Evolutionary conservation across 2,113 vertebrate species (phyloP), one percentile per base, ranked within the genome.

Genomic region (Pseudopodoces humilis): DNA sequence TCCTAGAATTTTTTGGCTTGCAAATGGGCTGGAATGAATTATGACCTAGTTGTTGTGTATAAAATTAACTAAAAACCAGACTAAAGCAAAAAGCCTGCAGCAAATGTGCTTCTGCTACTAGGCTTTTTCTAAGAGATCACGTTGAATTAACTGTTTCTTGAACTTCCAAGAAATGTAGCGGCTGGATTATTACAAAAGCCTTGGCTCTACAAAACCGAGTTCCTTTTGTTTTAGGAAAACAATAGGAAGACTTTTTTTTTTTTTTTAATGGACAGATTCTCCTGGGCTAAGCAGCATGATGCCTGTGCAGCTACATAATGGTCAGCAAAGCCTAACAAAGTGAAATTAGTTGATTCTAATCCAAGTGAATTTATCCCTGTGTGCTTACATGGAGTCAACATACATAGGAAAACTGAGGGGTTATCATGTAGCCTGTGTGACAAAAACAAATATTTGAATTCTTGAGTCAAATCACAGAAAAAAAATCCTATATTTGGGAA

Each of bases 1-100:
- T 84, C 77, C 72, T 86, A 82, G 65, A 75, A 87, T 92, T 83
- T 83, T 69, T 83, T 94, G 91, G 70, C 52, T 91, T 87, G 41
- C 49, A 91, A 91, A 79, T 69, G 33, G 81, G 12, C 67, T 92
- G 85, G 81, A 92, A 87, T 95, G 78, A 93, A 88, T 95, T 92
- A 92, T 46, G 70, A 81, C 55, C 74, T 76, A 27, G 11, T 53
- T 91, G 63, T 83, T 23, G 1, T 87, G 41, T 60, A 68, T 75
- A 82, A 92, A 95, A 94, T 91, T 91, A 93, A 67, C 60, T 74
- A 89, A 83, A 94, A 87, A 22, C 62, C 63, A 10, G 53, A 94
- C 25, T 71, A 87, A 53, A 79, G 86, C 62, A 69, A 81, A 94
- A 82, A 75, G 55, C 58, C 37, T 91, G 90, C 53, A 69, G 41